Conservation (phyloP, 2,797 vertebrate genomes). For the Tenualosa thibaudeaui region DNA sequence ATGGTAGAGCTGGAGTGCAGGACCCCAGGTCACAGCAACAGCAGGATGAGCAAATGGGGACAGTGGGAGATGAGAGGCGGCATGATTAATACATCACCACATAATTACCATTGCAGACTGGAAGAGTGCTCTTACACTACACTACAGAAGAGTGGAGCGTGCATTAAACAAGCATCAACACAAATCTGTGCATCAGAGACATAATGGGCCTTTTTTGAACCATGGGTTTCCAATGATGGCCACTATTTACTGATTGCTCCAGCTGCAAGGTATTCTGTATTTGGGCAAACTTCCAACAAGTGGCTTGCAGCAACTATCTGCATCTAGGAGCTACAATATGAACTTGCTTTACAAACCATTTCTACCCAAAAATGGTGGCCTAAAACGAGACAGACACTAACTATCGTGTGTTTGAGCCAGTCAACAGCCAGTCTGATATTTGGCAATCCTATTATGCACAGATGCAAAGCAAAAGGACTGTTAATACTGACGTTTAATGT, state of each 20-base stretch:
- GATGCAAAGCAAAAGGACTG: neutral
- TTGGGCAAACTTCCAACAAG: neutral
- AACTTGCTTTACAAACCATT: neutral
- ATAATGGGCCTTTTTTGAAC: neutral
- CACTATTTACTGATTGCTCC: neutral
- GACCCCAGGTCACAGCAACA: conserved; percentile 36
- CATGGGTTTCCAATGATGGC: neutral
- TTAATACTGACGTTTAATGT: neutral
- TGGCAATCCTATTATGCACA: neutral
- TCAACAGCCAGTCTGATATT: neutral
- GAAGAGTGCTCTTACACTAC: neutral
- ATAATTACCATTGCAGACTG: conserved; percentile 9
- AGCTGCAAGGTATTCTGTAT: neutral
- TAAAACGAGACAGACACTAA: neutral
- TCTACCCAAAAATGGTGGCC: neutral
- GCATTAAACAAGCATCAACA: neutral
- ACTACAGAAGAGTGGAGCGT: neutral
- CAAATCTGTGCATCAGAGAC: neutral
- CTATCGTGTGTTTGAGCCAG: neutral
- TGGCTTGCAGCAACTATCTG: neutral
- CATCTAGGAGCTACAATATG: neutral
- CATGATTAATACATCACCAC: conserved; percentile 28
- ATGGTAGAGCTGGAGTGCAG: conserved; percentile 40
- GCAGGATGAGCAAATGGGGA: conserved; percentile 42
- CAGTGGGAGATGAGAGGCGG: conserved; percentile 27